Base-by-base conservation (phyloP, 2,888 invertebrate species). In the Zaprionus lineosus region DNA sequence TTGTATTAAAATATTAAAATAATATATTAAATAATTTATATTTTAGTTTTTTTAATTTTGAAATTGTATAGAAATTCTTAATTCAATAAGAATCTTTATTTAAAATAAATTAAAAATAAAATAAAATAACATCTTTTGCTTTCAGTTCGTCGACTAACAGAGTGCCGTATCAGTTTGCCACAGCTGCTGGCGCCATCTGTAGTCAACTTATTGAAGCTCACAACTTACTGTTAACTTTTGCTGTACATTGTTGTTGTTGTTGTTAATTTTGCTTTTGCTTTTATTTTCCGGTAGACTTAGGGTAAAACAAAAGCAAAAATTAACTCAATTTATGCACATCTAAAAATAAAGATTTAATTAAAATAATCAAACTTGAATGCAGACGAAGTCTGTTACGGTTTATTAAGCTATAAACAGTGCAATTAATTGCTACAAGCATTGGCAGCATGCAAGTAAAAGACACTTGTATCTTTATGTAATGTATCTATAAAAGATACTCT, bases 381-480 rank as follows among this genome's bases (percentile, higher is more conserved):
- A 52, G n/a, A 14, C 11, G 11, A 39, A 44, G 12, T 3, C 31
- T 15, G 37, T 59, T 36, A 73, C 34, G 74, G 52, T 47, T 55
- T 62, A 69, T 63, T 67, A 63, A 67, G 39, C 50, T 63, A 8
- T 6, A 29, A 50, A 37, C 18, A 33, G 9, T 50, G 12, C 26
- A 61, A 63, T 74, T 50, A 47, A 34, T 11, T 18, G 26, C 8
- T 28, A 33, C 33, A 61, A 24, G 21, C 3, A 28, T 43, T 21
- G n/a, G 34, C 21, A 39, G 37, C 21, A 36, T 18, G 19, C 21
- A 15, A 16, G 6, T 24, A 34, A 28, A 69, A 53, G 39, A 43
- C 2, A 37, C 43, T 57, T 48, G 24, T 36, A 24, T 18, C 15
- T 31, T 48, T 26, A 47, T 44, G 43, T 5, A 37, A 48, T 28